Evolutionary conservation across 2,888 invertebrate species (phyloP), one percentile per base, ranked within the genome.

Genomic region (Chloroclystis v-ata): DNA sequence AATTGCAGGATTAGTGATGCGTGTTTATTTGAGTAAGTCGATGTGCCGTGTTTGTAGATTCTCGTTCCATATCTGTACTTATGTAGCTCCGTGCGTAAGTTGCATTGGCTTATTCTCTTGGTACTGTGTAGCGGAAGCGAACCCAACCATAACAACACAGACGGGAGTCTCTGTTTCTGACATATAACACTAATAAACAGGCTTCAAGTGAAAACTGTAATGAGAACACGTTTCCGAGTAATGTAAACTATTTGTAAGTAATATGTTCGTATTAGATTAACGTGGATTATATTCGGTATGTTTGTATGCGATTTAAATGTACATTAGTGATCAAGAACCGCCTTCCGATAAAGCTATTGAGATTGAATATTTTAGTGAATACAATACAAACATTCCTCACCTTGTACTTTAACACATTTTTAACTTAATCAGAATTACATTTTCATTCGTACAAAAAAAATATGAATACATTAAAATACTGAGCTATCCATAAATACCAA

Each of bases 151-250:
- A 83, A 83, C 82, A 82, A 74, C 69, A 62, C 72, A 61, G 75
- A 69, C 77, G 73, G 70, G 66, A 75, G 79, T 75, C 74, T 74
- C 70, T 71, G 66, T 72, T 73, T 75, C 77, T 72, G 76, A 75
- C 76, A 75, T 70, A 69, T 72, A 70, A 78, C 72, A 79, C 75
- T 77, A 80, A 78, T 78, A 80, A 79, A 83, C 78, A 69, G 70
- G 68, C 69, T 75, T 75, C 75, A 65, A 72, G 74, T 75, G 76
- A 77, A 78, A 75, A 71, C 72, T 72, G 63, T 72, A 78, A 75
- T 74, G 72, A 67, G 68, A 75, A 71, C 75, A 74, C 70, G 69
- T 70, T 75, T 78, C 75, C 47, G 52, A 57, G 54, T 54, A 57
- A 49, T 43, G 49, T 33, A 32, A 47, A 40, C 46, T 43, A 45